Conservation (phyloP, 2,888 invertebrate genomes). For the Chaetoderma sp. region DNA sequence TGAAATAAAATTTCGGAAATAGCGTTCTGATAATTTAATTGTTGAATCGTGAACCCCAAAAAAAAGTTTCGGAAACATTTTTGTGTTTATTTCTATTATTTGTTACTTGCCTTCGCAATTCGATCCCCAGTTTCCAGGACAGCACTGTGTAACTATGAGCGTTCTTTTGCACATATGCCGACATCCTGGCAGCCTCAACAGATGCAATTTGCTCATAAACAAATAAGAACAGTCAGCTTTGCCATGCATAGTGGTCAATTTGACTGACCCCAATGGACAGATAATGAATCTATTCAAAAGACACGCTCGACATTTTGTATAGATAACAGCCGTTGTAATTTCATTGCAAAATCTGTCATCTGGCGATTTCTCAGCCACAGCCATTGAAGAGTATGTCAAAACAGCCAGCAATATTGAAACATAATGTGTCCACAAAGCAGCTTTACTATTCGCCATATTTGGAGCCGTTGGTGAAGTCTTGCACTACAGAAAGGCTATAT, state of each 20-base stretch:
- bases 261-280: conserved; percentile 20
- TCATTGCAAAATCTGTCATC: conserved; percentile 35
- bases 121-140: conserved; percentile 50
- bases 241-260: conserved; percentile 26
- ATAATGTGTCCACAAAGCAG: too few species aligned
- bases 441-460: too few species aligned
- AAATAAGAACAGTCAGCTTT: conserved; percentile 19
- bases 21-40: too few species aligned
- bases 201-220: background rate
- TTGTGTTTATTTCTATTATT: too few species aligned
- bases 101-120: conserved; percentile 47
- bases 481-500: too few species aligned
- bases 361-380: background rate
- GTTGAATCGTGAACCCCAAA: too few species aligned
- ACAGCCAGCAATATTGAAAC: too few species aligned
- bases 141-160: conserved; percentile 36
- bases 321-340: conserved; percentile 7
- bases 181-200: conserved; percentile 36
- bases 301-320: conserved; percentile 31
- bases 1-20: too few species aligned
- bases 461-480: too few species aligned
- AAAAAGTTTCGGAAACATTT: too few species aligned
- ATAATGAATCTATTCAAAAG: conserved; percentile 5
- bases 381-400: background rate
- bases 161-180: conserved; percentile 37